These are phyloP conservation scores for Sarcophaga subvicina DNA, from an alignment of 2,888 invertebrate species.

Conservation along the genomic window DNA sequence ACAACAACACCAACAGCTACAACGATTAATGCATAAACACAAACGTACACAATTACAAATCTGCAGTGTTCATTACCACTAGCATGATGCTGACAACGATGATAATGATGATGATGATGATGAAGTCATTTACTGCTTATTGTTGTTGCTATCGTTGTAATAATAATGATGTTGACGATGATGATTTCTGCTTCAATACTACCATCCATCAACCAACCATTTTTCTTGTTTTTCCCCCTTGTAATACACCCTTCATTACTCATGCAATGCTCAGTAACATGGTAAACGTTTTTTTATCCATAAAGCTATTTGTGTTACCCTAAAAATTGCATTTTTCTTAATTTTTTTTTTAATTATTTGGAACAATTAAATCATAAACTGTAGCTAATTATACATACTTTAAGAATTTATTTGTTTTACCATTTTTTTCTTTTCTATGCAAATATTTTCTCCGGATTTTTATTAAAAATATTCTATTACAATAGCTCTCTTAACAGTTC, in stretches of 20 bases:
- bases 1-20: slow-evolving; percentile 24
- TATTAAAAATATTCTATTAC: background rate
- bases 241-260: slow-evolving; percentile 32
- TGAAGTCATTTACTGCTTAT: slow-evolving; percentile 13
- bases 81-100: background rate
- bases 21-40: slow-evolving; percentile 70
- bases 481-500: background rate
- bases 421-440: no score
- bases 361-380: no score
- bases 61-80: slow-evolving; percentile 12
- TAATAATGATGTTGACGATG: slow-evolving; percentile 49
- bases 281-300: background rate
- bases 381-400: no score
- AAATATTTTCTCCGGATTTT: background rate
- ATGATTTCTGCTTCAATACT: slow-evolving; percentile 71
- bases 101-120: slow-evolving; percentile 40
- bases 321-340: no score
- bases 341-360: no score
- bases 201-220: slow-evolving; percentile 64
- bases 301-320: background rate
- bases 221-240: slow-evolving; percentile 13
- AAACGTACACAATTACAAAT: slow-evolving; percentile 39
- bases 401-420: no score
- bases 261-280: slow-evolving; percentile 3
- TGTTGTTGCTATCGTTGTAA: slow-evolving; percentile 26